Conservation (phyloP, 1,140 invertebrate genomes). For the Heterodera schachtii region DNA sequence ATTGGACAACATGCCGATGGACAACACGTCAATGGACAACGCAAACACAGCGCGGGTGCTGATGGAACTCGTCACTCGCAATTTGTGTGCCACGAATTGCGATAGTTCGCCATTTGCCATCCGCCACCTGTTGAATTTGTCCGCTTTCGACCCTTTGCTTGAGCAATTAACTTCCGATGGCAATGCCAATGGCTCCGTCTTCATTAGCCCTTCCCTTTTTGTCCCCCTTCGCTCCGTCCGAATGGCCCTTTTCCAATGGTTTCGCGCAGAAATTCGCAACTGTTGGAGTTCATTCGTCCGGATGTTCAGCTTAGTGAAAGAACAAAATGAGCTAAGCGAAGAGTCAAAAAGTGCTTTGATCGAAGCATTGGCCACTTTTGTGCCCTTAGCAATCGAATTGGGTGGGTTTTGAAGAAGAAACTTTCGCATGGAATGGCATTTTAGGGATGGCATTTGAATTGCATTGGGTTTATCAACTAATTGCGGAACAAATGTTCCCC, state of each 20-base stretch:
- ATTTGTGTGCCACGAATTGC: background rate
- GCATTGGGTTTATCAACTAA: background rate
- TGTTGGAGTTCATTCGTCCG: constrained; percentile 24
- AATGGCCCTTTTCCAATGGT: background rate
- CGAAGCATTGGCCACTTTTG: constrained; percentile 10
- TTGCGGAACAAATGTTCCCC: constrained; percentile 8
- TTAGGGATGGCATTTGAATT: constrained; percentile 9
- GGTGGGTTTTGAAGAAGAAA: background rate
- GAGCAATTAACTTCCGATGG: background rate
- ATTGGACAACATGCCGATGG: too few species aligned
- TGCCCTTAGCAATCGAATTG: constrained; percentile 15
- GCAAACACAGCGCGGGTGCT: too few species aligned
- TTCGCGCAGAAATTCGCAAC: background rate
- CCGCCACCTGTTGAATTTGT: background rate
- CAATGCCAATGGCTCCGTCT: background rate
- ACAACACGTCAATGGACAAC: too few species aligned
- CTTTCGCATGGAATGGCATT: background rate
- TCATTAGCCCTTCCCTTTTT: too few species aligned
- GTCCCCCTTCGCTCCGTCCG: too few species aligned
- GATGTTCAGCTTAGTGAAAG: constrained; percentile 4
- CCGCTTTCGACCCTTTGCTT: background rate
- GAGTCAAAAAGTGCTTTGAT: background rate
- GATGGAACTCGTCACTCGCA: too few species aligned
- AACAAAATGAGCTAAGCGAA: background rate
- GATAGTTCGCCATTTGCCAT: background rate